Conservation (phyloP, 2,888 invertebrate species). For the Chrysomela aeneicollis region DNA sequence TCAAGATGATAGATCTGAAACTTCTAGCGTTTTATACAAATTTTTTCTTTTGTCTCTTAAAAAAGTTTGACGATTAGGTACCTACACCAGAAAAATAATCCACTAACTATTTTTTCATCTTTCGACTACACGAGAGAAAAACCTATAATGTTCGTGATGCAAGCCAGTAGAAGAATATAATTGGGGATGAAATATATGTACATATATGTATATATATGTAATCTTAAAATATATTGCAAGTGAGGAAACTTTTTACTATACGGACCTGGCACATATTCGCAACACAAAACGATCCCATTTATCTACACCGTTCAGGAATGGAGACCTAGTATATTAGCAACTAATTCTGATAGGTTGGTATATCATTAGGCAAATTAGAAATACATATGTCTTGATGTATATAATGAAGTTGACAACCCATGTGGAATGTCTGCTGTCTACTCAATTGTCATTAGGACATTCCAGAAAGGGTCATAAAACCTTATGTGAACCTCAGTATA, state of each 20-base stretch:
- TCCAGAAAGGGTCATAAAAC: slow-evolving; percentile 2
- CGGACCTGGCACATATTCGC: not conserved
- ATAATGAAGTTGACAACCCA: not conserved
- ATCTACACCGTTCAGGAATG: not conserved
- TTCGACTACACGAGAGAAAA: too few relatives aligned
- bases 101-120: too few relatives aligned
- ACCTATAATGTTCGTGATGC: too few relatives aligned
- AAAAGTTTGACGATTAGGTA: too few relatives aligned
- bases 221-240: too few relatives aligned
- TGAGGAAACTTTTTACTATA: not conserved
- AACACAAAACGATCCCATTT: not conserved
- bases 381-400: not conserved
- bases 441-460: not conserved
- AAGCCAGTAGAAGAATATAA: too few relatives aligned
- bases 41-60: too few relatives aligned
- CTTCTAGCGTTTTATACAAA: too few relatives aligned
- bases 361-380: not conserved
- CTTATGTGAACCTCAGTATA: not conserved
- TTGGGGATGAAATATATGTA: too few relatives aligned
- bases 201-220: too few relatives aligned
- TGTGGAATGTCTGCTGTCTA: not conserved
- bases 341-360: not conserved
- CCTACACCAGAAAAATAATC: too few relatives aligned
- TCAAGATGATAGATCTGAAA: too few relatives aligned
- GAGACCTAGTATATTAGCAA: not conserved